A percentile compares a stretch with the other conserved stretches of the same genome.
These are phyloP conservation scores for Drosophila kanekoi DNA, from an alignment of 2,888 invertebrate species.

Conservation along the genomic window DNA sequence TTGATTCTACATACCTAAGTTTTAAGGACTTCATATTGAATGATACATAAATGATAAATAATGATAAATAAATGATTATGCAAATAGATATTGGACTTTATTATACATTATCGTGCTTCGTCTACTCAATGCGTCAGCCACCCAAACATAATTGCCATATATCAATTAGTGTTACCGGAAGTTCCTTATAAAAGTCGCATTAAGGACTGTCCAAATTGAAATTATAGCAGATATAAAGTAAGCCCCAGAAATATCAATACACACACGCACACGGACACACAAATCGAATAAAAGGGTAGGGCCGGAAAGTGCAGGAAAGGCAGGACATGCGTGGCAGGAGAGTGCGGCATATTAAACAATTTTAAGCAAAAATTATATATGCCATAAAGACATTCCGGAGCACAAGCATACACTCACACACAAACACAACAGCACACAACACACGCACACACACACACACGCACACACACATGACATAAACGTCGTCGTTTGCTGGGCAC, in stretches of 20 bases:
- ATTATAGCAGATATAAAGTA: conserved; percentile 68
- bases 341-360: conserved; percentile 71
- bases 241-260: conserved; percentile 49
- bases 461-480: conserved; percentile 31
- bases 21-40: no score
- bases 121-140: neutral
- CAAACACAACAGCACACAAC: conserved; percentile 3
- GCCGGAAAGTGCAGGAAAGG: conserved; percentile 1
- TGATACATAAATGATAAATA: neutral
- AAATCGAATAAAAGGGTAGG: conserved; percentile 2
- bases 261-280: conserved; percentile 10
- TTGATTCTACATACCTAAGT: no score
- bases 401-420: conserved; percentile 15
- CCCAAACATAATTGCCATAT: neutral
- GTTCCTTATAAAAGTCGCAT: conserved; percentile 44
- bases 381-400: conserved; percentile 67
- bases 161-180: conserved; percentile 46
- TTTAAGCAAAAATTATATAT: conserved; percentile 73
- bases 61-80: neutral
- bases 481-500: conserved; percentile 47
- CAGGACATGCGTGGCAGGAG: conserved; percentile 52
- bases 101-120: no score
- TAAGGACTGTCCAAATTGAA: conserved; percentile 66
- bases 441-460: conserved; percentile 9
- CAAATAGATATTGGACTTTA: neutral